A percentile compares a stretch with the other conserved stretches of the same genome.
These are phyloP conservation scores for Harpagifer antarcticus DNA, from an alignment of 2,797 vertebrate species.

Conservation along the genomic window DNA sequence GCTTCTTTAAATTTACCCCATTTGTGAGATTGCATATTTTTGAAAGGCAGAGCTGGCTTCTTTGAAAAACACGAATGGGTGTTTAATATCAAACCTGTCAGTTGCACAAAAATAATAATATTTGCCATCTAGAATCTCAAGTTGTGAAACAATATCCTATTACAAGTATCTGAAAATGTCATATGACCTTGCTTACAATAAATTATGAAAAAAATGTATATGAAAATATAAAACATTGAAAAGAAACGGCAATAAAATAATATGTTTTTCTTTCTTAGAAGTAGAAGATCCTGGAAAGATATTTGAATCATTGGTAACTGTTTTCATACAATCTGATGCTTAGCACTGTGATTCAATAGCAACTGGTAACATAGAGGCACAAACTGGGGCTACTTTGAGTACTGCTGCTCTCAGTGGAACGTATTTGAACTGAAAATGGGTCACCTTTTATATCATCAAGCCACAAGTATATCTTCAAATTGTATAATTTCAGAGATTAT, in stretches of 20 bases:
- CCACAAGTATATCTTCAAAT: background rate
- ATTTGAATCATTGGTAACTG: background rate
- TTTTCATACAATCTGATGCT: background rate
- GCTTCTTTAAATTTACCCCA: background rate
- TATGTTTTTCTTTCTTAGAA: background rate
- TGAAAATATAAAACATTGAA: background rate
- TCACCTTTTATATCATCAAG: constrained; percentile 16
- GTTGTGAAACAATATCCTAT: background rate
- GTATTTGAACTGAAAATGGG: constrained; percentile 11
- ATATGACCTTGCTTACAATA: background rate
- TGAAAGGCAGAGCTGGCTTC: too few relatives aligned
- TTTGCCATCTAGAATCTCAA: background rate
- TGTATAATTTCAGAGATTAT: background rate
- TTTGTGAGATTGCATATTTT: background rate
- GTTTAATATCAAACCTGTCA: background rate
- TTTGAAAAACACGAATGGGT: too few relatives aligned
- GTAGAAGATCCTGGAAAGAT: background rate
- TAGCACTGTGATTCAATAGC: background rate
- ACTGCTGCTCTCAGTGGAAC: background rate
- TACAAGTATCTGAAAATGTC: background rate
- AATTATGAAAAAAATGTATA: background rate
- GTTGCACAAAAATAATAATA: background rate
- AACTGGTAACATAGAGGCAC: background rate
- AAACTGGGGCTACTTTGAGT: constrained; percentile 9
- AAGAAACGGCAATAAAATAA: background rate